phyloP scores from a whole-genome alignment of 2,888 invertebrate species.

The Tachina lurida region DNA sequence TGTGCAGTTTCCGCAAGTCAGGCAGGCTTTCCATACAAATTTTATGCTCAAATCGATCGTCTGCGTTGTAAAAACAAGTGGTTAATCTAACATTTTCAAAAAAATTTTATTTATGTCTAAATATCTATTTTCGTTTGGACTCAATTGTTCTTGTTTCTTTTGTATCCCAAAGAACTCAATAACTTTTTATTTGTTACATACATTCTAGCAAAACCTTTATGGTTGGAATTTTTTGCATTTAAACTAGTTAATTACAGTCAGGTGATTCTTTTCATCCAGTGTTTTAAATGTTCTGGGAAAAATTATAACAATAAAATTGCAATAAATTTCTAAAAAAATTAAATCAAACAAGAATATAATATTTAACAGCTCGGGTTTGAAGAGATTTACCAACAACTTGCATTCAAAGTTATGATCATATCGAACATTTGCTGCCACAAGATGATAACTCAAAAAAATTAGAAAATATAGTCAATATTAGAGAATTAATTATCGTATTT shows the following conservation, averaged over 20 bases:
- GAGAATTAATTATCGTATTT: no score
- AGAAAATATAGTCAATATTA: no score
- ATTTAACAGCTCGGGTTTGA: not conserved
- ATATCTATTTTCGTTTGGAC: no score
- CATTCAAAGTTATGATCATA: no score
- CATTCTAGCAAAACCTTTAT: not conserved
- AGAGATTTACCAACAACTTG: not conserved
- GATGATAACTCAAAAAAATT: not conserved
- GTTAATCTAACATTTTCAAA: not conserved
- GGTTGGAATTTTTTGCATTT: not conserved
- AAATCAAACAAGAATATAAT: not conserved
- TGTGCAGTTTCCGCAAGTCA: no score
- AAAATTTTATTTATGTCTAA: no score
- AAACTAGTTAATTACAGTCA: slow-evolving; percentile 56
- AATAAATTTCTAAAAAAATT: not conserved
- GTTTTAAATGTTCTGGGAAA: not conserved
- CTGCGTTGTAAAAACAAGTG: no score
- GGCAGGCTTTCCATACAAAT: no score
- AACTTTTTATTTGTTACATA: not conserved
- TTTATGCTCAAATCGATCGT: no score
- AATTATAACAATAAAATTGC: not conserved
- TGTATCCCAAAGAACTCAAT: slow-evolving; percentile 17
- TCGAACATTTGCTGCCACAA: not conserved
- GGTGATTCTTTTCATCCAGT: slow-evolving; percentile 31
- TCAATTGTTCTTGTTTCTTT: not conserved